Evolutionary conservation across 1,140 invertebrate species (phyloP).

Genomic region (Lutraria rhynchaena): DNA sequence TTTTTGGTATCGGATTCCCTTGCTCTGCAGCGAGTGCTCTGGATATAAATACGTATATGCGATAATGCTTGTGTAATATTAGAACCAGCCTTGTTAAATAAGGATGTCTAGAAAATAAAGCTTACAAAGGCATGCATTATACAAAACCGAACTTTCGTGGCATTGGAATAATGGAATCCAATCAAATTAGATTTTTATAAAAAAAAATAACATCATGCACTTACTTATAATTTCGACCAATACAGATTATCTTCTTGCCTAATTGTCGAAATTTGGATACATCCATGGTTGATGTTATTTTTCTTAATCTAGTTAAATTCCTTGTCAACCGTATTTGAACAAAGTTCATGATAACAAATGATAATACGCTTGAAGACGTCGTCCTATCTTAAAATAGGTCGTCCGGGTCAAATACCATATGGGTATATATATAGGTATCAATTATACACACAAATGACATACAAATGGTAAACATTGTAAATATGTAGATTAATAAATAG

Average conservation of each 20-base stretch:
- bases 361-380: no score
- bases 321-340: no score
- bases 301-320: not conserved
- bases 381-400: no score
- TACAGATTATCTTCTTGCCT: constrained; percentile 43
- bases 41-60: constrained; percentile 12
- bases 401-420: no score
- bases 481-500: no score
- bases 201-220: not conserved
- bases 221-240: constrained; percentile 46
- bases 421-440: no score
- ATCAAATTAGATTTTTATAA: not conserved
- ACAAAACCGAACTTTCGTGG: not conserved
- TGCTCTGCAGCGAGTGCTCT: constrained; percentile 84
- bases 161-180: not conserved
- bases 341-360: no score
- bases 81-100: no score
- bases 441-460: no score
- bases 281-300: constrained; percentile 6
- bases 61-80: no score
- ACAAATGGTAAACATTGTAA: no score
- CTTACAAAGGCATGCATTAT: not conserved
- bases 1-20: constrained; percentile 85
- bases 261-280: constrained; percentile 20
- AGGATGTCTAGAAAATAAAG: not conserved